Base-by-base conservation (phyloP, 2,797 vertebrate species). In the Spinus olivaceus region DNA sequence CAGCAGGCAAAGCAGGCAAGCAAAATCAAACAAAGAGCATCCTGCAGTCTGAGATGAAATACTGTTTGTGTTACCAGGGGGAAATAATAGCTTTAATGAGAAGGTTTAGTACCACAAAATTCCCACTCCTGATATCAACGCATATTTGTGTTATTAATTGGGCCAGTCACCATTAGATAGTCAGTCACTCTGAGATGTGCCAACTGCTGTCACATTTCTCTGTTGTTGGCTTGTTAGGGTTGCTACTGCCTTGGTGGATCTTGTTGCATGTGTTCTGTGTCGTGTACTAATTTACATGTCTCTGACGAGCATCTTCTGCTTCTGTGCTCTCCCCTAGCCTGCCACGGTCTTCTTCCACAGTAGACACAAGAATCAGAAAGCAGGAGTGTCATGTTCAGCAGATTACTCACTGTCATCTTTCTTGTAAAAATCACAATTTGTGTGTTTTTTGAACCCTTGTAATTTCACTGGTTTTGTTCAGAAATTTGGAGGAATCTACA, bases 301-400 rank as follows among this genome's bases (percentile, higher is more conserved):
- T 96, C 91, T 92, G 90, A 86, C 9, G 18, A 97, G 95, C 90
- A 82, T 97, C 93, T 97, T 90, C 80, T 96, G 60, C n/a, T 95
- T 94, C 92, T 96, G 66, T 95, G 94, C 95, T 97, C 86, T 97
- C 89, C 95, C 81, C 85, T 97, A 92, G 88, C 95, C 96, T 97
- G 88, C 85, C 81, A 28, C 46, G 49, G 66, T 87, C 91, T 97
- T 93, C 80, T 97, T 92, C 72, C 89, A 95, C 73, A 96, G 66
- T 80, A 91, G 35, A 67, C 60, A 96, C 37, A 70, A 74, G 67
- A 92, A 65, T 27, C 16, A 16, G 86, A 67, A 95, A 56, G 56
- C 95, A 97, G 96, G 73, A 96, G 74, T 72, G 81, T 82, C 86
- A 81, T 65, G 20, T 85, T 89, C 59, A 83, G 42, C 22, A 50